Percentiles rank a stretch among this genome's conserved stretches.
Evolutionary conservation across 2,888 invertebrate genomes (phyloP).

Genomic region (Allolobophora icterica): DNA sequence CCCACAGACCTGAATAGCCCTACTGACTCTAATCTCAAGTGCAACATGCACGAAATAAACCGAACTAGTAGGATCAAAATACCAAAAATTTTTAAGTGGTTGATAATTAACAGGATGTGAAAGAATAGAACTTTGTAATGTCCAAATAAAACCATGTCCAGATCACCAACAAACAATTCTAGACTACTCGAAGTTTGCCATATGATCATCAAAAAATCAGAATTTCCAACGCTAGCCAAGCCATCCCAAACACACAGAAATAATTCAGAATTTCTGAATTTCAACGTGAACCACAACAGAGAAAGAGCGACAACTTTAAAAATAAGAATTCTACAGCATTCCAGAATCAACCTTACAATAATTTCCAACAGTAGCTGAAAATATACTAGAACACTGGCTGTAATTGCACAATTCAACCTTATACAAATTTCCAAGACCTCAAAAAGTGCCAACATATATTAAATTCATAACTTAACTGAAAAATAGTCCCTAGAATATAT

Average conservation of each 20-base stretch:
- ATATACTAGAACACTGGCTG: constrained; percentile 17
- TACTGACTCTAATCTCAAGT: constrained; percentile 20
- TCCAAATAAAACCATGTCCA: not conserved
- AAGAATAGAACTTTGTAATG: not conserved
- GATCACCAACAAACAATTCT: not conserved
- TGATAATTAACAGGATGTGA: not conserved
- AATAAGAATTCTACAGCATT: not conserved
- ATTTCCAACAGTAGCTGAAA: not conserved
- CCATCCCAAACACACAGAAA: not conserved
- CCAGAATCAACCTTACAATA: constrained; percentile 2
- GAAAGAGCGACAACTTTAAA: not conserved
- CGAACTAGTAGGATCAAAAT: not conserved
- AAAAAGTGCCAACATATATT: constrained; percentile 9
- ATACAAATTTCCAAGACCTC: constrained; percentile 6
- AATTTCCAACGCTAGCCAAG: not conserved
- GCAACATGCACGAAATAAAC: not conserved
- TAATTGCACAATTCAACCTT: not conserved
- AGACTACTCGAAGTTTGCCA: not conserved
- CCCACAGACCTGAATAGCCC: constrained; percentile 14
- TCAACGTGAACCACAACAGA: not conserved
- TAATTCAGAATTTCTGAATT: not conserved
- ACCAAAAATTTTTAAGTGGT: not conserved
- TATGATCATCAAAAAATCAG: too few species aligned
- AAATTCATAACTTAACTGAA: not conserved
- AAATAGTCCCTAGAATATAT: constrained; percentile 9